These are phyloP conservation scores for Tolypeutes matacus DNA, from an alignment of 2,797 vertebrate species.

Conservation along the genomic window DNA sequence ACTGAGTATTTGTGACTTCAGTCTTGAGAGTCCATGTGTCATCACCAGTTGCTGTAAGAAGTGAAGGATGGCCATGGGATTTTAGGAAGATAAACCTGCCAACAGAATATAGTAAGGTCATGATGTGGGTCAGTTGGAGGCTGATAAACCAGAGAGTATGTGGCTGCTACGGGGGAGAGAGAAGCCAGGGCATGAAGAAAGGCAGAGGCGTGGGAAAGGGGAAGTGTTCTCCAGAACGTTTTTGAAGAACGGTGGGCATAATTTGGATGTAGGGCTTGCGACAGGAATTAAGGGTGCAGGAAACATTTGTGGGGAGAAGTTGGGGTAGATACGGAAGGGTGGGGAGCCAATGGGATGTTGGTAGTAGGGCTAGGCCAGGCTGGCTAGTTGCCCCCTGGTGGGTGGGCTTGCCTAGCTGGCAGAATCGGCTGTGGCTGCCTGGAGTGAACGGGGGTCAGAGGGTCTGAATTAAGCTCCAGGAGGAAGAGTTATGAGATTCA, in stretches of 20 bases:
- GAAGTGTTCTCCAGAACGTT: background rate
- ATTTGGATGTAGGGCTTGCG: background rate
- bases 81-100: background rate
- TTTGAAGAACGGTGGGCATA: background rate
- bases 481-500: background rate
- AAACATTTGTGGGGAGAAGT: background rate
- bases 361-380: background rate
- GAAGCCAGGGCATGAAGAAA: background rate
- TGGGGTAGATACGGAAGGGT: background rate
- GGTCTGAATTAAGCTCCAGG: background rate
- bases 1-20: background rate
- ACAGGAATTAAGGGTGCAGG: background rate
- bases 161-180: background rate
- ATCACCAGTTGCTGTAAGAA: background rate
- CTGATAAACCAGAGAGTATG: background rate
- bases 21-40: background rate
- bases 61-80: background rate
- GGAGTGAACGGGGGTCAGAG: background rate
- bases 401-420: fast-evolving
- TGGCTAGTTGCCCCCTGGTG: background rate
- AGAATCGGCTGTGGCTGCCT: background rate
- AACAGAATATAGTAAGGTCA: background rate
- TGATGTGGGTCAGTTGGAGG: background rate
- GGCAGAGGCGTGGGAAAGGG: too few relatives aligned
- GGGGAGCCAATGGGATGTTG: background rate